Conservation (phyloP, 2,113 vertebrate species). For the Suricata suricatta region DNA sequence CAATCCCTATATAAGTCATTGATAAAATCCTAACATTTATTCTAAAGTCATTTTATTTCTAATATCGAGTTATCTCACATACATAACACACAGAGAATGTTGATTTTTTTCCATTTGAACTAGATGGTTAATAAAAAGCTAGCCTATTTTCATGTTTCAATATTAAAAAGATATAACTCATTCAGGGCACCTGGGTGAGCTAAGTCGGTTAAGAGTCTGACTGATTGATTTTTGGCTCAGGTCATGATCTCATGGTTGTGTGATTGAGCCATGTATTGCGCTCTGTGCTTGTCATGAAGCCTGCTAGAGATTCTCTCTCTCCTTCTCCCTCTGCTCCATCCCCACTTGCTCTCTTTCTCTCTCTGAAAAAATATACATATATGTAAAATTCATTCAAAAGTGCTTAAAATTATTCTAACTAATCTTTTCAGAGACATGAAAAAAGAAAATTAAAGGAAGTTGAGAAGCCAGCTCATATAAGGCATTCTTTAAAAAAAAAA, state of each 20-base stretch:
- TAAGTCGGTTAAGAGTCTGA: too few species aligned
- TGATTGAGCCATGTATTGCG: too few species aligned
- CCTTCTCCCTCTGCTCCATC: too few species aligned
- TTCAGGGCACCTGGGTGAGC: neutral
- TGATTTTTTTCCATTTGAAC: neutral
- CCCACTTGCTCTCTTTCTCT: too few species aligned
- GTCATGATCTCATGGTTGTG: too few species aligned
- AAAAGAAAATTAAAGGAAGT: slow-evolving; percentile 41
- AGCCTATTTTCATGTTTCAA: neutral
- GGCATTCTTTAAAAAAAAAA: slow-evolving; percentile 19
- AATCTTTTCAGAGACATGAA: slow-evolving; percentile 51
- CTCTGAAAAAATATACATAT: too few species aligned
- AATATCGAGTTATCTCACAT: neutral
- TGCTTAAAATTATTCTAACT: neutral
- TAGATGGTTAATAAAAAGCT: neutral
- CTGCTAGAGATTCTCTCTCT: too few species aligned
- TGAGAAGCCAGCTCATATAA: slow-evolving; percentile 36
- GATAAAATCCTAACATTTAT: neutral
- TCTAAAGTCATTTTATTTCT: neutral
- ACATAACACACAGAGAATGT: neutral
- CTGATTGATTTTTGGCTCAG: too few species aligned
- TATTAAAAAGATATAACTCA: neutral
- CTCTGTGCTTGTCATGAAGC: too few species aligned
- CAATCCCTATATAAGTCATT: neutral
- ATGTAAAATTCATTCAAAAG: neutral